Conservation (phyloP, 1,140 invertebrate genomes). For the Arion vulgaris region DNA sequence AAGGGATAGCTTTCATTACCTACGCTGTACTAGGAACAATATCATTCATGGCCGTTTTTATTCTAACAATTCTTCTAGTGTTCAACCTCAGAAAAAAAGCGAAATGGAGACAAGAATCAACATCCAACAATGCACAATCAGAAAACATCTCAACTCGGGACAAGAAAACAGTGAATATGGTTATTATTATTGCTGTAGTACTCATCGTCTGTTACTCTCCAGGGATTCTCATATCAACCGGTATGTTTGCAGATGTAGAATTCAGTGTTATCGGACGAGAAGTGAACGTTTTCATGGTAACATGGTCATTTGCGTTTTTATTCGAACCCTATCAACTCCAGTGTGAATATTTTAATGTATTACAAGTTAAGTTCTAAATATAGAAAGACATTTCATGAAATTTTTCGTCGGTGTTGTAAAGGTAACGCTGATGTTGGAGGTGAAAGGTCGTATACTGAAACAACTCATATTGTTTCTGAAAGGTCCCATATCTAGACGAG, state of each 20-base stretch:
- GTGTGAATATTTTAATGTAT: constrained; percentile 27
- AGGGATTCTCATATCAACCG: background rate
- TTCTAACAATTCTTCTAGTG: background rate
- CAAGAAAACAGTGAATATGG: constrained; percentile 22
- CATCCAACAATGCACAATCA: background rate
- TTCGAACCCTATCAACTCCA: constrained; percentile 31
- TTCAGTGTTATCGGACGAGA: constrained; percentile 5
- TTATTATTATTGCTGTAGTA: constrained; percentile 15
- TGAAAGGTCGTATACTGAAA: background rate
- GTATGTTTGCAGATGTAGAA: background rate
- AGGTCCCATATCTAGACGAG: background rate
- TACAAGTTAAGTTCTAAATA: constrained; percentile 29
- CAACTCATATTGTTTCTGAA: background rate
- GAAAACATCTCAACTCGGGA: background rate
- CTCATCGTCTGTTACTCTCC: constrained; percentile 22
- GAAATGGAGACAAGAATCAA: constrained; percentile 19
- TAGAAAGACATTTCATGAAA: constrained; percentile 1
- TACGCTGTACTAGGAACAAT: background rate
- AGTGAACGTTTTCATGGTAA: constrained; percentile 6
- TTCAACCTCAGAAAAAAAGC: background rate
- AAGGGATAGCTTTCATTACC: constrained; percentile 8
- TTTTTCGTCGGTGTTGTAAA: background rate
- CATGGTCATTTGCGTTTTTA: constrained; percentile 25
- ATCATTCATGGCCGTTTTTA: background rate
- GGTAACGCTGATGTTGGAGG: background rate